A percentile compares a stretch with the other conserved stretches of the same genome.
phyloP scores from a whole-genome alignment of 2,888 invertebrate species.

The Sisyra terminalis region DNA sequence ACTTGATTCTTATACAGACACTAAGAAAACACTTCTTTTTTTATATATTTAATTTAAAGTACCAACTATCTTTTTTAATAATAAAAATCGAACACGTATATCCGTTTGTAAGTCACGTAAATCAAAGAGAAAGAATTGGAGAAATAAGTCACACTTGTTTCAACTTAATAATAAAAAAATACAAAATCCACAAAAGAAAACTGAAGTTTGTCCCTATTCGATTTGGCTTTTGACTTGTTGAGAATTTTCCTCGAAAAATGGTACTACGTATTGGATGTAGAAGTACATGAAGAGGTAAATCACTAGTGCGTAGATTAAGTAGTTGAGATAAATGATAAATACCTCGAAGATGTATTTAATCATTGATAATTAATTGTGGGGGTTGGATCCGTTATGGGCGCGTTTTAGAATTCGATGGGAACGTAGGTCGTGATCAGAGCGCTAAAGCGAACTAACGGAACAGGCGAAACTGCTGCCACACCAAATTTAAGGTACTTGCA shows the following conservation, averaged over 20 bases:
- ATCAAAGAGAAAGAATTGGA: too few species aligned
- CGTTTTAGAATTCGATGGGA: conserved; percentile 4
- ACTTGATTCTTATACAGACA: too few species aligned
- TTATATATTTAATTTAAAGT: too few species aligned
- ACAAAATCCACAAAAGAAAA: neutral
- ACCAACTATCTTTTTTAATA: too few species aligned
- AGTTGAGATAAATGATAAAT: conserved; percentile 12
- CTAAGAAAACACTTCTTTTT: too few species aligned
- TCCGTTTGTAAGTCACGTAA: too few species aligned
- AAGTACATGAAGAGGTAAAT: conserved; percentile 12
- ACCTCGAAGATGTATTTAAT: conserved; percentile 11
- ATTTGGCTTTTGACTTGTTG: neutral
- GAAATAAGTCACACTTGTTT: too few species aligned
- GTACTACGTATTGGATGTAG: conserved; percentile 10
- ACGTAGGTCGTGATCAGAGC: conserved; percentile 11
- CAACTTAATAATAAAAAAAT: neutral
- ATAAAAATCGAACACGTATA: too few species aligned
- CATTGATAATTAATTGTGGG: conserved; percentile 8
- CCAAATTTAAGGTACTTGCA: conserved; percentile 16
- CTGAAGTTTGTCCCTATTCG: neutral
- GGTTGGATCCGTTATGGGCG: too few species aligned
- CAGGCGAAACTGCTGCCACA: conserved; percentile 15
- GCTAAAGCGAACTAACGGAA: conserved; percentile 14
- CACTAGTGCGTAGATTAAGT: conserved; percentile 10
- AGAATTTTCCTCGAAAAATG: too few species aligned